Conservation (phyloP, 2,113 vertebrate genomes). For the Chunga burmeisteri region DNA sequence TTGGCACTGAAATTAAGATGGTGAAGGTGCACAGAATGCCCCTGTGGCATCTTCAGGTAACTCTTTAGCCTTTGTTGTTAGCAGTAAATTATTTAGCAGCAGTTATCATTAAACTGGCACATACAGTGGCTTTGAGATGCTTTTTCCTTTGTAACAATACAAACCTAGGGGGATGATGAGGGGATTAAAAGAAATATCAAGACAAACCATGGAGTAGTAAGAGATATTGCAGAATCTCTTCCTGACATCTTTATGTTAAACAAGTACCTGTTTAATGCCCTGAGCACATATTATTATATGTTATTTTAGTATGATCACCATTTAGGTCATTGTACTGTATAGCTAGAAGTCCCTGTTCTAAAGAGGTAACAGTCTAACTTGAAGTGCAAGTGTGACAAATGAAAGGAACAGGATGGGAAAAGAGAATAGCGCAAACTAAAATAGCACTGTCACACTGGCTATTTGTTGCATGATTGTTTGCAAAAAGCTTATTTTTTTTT, state of each 20-base stretch:
- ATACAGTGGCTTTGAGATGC: background rate
- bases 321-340: background rate
- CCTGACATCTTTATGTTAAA: conserved; percentile 9
- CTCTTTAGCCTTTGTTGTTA: conserved; percentile 35
- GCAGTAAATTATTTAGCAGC: conserved; percentile 51
- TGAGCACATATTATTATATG: background rate
- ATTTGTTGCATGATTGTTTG: background rate
- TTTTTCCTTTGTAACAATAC: background rate
- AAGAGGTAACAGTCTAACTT: background rate
- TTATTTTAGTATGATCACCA: background rate
- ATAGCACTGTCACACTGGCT: background rate
- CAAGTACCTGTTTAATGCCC: conserved; percentile 5
- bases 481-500: background rate
- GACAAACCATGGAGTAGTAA: background rate
- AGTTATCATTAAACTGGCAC: conserved; percentile 22
- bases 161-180: background rate
- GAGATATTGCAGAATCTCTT: background rate
- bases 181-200: conserved; percentile 28
- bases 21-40: background rate
- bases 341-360: background rate
- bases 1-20: background rate
- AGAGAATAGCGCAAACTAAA: background rate
- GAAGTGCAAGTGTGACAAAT: background rate
- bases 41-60: background rate
- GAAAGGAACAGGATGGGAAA: background rate